Base-by-base conservation (phyloP, 2,797 vertebrate genomes). In the Nasua narica region DNA sequence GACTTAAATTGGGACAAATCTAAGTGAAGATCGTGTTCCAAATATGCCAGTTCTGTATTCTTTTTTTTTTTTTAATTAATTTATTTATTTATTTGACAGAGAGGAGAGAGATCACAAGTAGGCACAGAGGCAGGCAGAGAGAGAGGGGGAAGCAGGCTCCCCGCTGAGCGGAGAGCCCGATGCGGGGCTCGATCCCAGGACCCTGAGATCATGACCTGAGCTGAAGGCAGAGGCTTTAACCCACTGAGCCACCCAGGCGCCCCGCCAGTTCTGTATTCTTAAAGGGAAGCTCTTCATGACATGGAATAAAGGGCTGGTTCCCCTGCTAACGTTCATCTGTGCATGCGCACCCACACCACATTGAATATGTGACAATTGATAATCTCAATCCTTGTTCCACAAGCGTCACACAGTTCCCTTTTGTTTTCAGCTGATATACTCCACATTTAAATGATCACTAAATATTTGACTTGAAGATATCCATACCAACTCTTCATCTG, bases 301-400 rank as follows among this genome's bases (percentile, higher is more conserved):
- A 43, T 7, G 6, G 19, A 46, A 3, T 3, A 18, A 50, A 35
- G 13, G 62, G 15, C 11, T 43, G 7, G 1, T 11, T 43, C 13
- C 16, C 50, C 50, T 84, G 7, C 6, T 14, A 40, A 43, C 0
- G 12, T 32, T 5, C 2, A 43, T 35, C 0, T 40, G 12, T 1
- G 15, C 27, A 8, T 10, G 27, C 19, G n/a, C 7, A 72, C 9
- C 70, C 2, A n/a, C 11, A 21, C 1, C 27, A 60, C 7, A 7
- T 0, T 2, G 7, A 18, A 2, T 72, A 5, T 16, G 29, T n/a
- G 67, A 70, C 83, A 65, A 37, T 7, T 48, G 50, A 16, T 9
- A 27, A 27, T 69, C 37, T 52, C 32, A 79, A 35, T 19, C 19
- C 27, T 4, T 77, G 10, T 14, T 78, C 25, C 62, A 35, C 7